These are phyloP conservation scores for Asarcornis scutulata DNA, from an alignment of 2,113 vertebrate species.

Conservation along the genomic window DNA sequence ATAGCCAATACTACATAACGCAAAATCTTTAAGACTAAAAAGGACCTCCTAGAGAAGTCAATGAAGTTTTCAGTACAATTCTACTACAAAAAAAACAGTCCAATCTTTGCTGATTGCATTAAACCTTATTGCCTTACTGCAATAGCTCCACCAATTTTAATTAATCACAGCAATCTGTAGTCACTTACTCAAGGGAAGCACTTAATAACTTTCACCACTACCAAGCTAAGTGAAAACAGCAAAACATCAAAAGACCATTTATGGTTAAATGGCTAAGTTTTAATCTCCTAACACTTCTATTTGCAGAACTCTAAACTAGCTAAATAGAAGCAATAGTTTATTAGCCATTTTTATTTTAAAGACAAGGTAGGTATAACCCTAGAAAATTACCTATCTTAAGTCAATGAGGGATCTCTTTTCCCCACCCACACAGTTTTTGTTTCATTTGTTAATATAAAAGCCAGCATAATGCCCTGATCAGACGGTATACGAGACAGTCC, in stretches of 20 bases:
- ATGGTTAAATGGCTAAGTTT: not conserved
- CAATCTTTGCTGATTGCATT: not conserved
- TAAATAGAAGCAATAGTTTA: not conserved
- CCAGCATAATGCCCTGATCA: not conserved
- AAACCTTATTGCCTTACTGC: not conserved
- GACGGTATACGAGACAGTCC: not conserved
- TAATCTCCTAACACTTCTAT: not conserved
- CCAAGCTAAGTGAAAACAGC: not conserved
- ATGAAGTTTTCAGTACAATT: not conserved
- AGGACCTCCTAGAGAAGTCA: not conserved
- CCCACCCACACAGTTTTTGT: not conserved
- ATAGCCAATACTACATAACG: not conserved
- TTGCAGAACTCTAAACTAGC: not conserved
- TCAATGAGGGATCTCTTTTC: not conserved
- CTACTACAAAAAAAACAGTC: not conserved
- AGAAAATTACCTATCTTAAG: not conserved
- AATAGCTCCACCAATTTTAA: not conserved
- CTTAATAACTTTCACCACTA: not conserved
- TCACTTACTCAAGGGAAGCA: not conserved
- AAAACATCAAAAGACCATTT: not conserved
- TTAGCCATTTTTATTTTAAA: not conserved
- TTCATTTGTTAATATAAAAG: not conserved
- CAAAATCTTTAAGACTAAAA: not conserved
- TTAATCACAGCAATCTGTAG: not conserved
- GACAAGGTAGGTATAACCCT: not conserved